Evolutionary conservation across 2,113 vertebrate species (phyloP).

Genomic region (Felis chaus): DNA sequence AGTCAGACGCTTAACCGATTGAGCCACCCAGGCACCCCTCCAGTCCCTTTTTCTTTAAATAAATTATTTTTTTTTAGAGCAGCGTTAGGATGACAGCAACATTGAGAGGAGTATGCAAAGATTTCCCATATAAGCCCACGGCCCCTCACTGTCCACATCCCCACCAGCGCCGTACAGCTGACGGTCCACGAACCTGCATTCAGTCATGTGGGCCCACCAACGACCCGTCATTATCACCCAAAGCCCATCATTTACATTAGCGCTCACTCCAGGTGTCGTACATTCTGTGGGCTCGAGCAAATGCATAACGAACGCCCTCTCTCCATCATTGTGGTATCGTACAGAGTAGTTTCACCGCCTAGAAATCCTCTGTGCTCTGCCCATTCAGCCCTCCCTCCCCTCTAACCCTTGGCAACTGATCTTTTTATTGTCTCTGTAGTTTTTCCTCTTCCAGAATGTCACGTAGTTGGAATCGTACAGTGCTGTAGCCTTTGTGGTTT

Average conservation of each 20-base stretch:
- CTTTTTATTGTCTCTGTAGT: background rate
- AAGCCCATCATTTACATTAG: background rate
- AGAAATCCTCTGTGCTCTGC: background rate
- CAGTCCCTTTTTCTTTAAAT: background rate
- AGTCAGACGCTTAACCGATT: too few species aligned
- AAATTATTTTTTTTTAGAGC: background rate
- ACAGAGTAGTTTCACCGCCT: background rate
- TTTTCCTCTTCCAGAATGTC: background rate
- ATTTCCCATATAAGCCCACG: background rate
- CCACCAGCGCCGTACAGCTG: background rate
- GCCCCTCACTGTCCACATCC: background rate
- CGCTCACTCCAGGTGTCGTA: background rate
- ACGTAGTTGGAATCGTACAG: background rate
- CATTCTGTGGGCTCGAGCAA: background rate
- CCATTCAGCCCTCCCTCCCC: background rate
- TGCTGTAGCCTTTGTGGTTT: background rate
- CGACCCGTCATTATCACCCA: background rate
- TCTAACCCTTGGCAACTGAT: background rate
- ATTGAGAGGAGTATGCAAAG: background rate
- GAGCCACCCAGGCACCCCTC: too few species aligned
- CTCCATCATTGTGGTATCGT: rapidly evolving
- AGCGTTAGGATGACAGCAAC: background rate
- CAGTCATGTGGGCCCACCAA: background rate
- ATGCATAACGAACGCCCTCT: rapidly evolving
- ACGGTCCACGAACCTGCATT: too few species aligned